A percentile compares a stretch with the other conserved stretches of the same genome.
Conservation (phyloP, 1,140 invertebrate species). For the Cotesia typhae region DNA sequence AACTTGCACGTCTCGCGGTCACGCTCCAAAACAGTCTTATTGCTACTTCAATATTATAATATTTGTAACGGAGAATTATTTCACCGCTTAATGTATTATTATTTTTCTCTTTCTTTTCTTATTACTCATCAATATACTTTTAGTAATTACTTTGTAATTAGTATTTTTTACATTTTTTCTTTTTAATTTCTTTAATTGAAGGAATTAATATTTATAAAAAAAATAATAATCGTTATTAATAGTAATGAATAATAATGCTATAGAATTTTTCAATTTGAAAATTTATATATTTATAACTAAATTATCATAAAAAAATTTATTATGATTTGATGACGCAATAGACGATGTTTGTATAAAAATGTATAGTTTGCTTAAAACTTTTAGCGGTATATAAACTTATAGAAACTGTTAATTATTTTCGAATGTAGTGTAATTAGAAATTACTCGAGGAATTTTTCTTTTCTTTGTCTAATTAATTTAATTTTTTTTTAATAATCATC, state of each 20-base stretch:
- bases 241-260: too few relatives aligned
- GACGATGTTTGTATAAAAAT: too few relatives aligned
- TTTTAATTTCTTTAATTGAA: background rate
- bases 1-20: constrained; percentile 47
- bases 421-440: background rate
- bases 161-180: too few relatives aligned
- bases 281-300: too few relatives aligned
- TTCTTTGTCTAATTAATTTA: constrained; percentile 15
- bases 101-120: constrained; percentile 40
- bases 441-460: background rate
- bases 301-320: too few relatives aligned
- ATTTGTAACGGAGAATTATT: constrained; percentile 53
- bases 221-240: background rate
- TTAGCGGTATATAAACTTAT: background rate
- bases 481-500: constrained; percentile 14
- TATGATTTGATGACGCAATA: too few relatives aligned
- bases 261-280: too few relatives aligned
- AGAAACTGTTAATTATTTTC: background rate
- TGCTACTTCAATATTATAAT: constrained; percentile 57
- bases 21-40: constrained; percentile 65
- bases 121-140: background rate
- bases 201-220: background rate
- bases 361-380: background rate
- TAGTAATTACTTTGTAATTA: too few relatives aligned
- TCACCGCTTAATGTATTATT: constrained; percentile 20